These are phyloP conservation scores for Pelodytes ibericus DNA, from an alignment of 2,797 vertebrate species.

Conservation along the genomic window DNA sequence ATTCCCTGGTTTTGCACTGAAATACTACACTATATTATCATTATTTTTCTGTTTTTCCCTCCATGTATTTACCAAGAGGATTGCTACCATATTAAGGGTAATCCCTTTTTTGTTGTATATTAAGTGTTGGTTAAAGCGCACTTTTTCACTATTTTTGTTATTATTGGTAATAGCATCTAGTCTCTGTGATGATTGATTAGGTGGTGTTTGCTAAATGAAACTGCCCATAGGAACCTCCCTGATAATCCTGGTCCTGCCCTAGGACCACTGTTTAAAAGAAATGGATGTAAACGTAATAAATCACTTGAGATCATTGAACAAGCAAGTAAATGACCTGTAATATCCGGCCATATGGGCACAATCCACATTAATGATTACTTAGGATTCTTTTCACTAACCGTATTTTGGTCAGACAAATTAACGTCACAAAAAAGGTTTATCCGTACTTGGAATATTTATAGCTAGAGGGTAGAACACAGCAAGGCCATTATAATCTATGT, in stretches of 20 bases:
- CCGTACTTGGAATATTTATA: slow-evolving; percentile 57
- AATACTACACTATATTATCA: too few relatives aligned
- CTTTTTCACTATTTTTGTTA: too few relatives aligned
- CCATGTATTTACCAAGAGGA: too few relatives aligned
- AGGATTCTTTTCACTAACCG: slow-evolving; percentile 6
- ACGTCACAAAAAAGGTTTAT: slow-evolving; percentile 56
- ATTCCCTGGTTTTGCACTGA: too few relatives aligned
- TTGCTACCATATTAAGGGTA: too few relatives aligned
- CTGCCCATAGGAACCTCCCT: too few relatives aligned
- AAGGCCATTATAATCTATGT: slow-evolving; percentile 59
- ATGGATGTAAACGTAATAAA: background rate
- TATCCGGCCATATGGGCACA: background rate
- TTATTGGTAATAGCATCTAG: too few relatives aligned
- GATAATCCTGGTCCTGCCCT: background rate
- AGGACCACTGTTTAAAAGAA: background rate
- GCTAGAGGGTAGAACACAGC: slow-evolving; percentile 57
- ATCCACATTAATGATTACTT: slow-evolving; percentile 29
- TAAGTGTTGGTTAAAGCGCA: too few relatives aligned
- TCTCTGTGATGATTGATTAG: too few relatives aligned
- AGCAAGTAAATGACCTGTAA: slow-evolving; percentile 5
- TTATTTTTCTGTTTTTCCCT: too few relatives aligned
- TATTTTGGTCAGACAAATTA: slow-evolving; percentile 55
- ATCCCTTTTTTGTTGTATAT: too few relatives aligned
- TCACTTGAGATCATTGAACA: background rate
- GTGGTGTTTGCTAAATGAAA: too few relatives aligned